Evolutionary conservation across 1,140 invertebrate species (phyloP).

Genomic region (Tigriopus japonicus): DNA sequence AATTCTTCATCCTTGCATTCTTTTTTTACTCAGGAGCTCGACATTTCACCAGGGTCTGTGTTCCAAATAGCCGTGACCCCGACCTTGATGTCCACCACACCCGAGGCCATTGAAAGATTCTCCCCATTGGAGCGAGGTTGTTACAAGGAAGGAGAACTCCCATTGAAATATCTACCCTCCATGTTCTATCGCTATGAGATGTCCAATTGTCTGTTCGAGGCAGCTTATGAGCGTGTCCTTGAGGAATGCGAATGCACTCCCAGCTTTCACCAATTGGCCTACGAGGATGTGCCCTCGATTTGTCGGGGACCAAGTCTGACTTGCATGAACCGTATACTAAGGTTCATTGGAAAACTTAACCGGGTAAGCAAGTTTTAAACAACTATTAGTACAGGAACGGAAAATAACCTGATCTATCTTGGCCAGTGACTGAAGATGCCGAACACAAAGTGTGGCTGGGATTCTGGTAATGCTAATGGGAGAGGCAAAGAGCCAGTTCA

Average conservation of each 20-base stretch:
- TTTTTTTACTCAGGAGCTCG: not conserved
- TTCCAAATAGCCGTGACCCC: conserved; percentile 15
- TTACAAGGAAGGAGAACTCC: conserved; percentile 12
- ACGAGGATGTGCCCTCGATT: conserved; percentile 1
- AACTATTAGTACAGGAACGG: no score
- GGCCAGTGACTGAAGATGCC: no score
- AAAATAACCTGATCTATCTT: no score
- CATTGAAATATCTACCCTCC: conserved; percentile 14
- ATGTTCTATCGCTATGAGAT: conserved; percentile 12
- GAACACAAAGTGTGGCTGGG: no score
- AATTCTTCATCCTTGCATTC: no score
- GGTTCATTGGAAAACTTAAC: conserved; percentile 9
- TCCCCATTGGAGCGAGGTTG: conserved; percentile 9
- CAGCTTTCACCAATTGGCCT: conserved; percentile 11
- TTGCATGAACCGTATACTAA: conserved; percentile 10
- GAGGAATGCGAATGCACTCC: conserved; percentile 13
- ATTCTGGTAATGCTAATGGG: no score
- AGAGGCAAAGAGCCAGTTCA: no score
- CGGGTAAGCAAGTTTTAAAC: conserved; percentile 1
- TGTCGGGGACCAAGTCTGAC: conserved; percentile 10
- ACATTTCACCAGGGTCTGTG: conserved; percentile 14
- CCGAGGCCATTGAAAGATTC: conserved; percentile 5
- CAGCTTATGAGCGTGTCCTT: conserved; percentile 11
- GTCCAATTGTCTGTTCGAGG: conserved; percentile 15
- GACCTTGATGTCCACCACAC: conserved; percentile 10